A percentile compares a stretch with the other conserved stretches of the same genome.
These are phyloP conservation scores for Pseudorectes ferrugineus DNA, from an alignment of 2,113 vertebrate genomes.

Conservation along the genomic window DNA sequence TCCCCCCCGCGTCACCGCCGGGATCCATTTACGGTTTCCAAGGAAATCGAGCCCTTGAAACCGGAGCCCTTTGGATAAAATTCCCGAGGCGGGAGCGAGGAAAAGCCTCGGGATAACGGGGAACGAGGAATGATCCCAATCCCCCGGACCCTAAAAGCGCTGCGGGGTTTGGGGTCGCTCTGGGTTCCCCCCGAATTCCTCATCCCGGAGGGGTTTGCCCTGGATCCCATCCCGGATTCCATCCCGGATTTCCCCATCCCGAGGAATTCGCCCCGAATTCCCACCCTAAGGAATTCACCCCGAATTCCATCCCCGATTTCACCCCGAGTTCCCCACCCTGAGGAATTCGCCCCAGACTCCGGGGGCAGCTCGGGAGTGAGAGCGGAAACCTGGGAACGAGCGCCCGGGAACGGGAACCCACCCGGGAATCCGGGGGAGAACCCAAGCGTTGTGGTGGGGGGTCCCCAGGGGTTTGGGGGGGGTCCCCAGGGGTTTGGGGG, in stretches of 20 bases:
- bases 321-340: not conserved
- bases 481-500: not conserved
- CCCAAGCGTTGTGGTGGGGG: fast-evolving
- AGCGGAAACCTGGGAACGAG: not conserved
- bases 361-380: not conserved
- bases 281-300: no score
- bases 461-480: not conserved
- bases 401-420: not conserved
- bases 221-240: not conserved
- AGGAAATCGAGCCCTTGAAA: not conserved
- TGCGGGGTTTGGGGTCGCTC: not conserved
- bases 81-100: not conserved
- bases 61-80: not conserved
- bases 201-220: not conserved
- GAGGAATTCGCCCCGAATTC: not conserved
- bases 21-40: not conserved
- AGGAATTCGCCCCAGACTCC: not conserved
- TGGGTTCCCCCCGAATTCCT: not conserved
- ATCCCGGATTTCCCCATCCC: not conserved
- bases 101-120: not conserved
- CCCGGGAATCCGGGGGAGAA: not conserved
- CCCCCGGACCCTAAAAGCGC: not conserved
- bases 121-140: not conserved
- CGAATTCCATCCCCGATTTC: no score
- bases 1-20: not conserved